These are phyloP conservation scores for Sinocyclocheilus anophthalmus DNA, from an alignment of 2,113 vertebrate genomes.

Conservation along the genomic window DNA sequence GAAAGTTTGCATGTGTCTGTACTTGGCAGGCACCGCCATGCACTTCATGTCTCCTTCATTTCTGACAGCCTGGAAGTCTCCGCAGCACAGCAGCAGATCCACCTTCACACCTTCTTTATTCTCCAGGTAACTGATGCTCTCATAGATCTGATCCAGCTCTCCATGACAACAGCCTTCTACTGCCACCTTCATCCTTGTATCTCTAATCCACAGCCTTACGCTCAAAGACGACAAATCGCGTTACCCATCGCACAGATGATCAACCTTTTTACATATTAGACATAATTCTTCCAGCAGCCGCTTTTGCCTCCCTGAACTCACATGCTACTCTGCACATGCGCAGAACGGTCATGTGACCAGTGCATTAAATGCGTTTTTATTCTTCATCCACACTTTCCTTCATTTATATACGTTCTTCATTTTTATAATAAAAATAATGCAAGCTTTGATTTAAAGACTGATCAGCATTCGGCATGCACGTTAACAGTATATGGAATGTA, in stretches of 20 bases:
- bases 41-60: slow-evolving; percentile 94
- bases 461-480: background rate
- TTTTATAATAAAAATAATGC: background rate
- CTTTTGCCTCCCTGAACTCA: background rate
- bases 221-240: background rate
- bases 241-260: background rate
- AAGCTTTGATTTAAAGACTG: background rate
- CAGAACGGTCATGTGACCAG: slow-evolving; percentile 5
- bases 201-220: background rate
- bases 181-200: slow-evolving; percentile 87
- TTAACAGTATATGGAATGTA: background rate
- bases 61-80: slow-evolving; percentile 94
- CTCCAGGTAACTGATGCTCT: slow-evolving; percentile 87
- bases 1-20: slow-evolving; percentile 94
- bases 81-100: slow-evolving; percentile 88
- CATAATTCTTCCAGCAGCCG: background rate
- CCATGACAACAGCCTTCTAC: slow-evolving; percentile 95
- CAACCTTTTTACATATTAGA: background rate
- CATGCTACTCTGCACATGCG: slow-evolving; percentile 11
- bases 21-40: slow-evolving; percentile 92
- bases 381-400: slow-evolving; percentile 24
- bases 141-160: slow-evolving; percentile 94
- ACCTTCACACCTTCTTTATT: slow-evolving; percentile 81
- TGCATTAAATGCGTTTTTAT: background rate
- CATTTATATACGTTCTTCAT: background rate